These are phyloP conservation scores for Andricus curvator DNA, from an alignment of 2,888 invertebrate genomes.

Conservation along the genomic window DNA sequence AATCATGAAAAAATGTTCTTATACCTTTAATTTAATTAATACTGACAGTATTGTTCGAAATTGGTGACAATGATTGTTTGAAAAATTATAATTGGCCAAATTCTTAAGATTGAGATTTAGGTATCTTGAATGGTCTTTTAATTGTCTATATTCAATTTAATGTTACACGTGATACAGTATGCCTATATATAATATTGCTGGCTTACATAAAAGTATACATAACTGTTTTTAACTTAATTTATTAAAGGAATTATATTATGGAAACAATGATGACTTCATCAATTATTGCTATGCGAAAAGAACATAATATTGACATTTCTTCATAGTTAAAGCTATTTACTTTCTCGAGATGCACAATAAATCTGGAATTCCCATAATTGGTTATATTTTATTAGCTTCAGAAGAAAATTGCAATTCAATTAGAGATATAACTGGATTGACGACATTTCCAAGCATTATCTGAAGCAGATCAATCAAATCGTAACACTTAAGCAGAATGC, in stretches of 20 bases:
- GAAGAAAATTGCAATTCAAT: not conserved
- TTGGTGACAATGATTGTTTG: too few relatives aligned
- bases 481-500: conserved; percentile 15
- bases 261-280: not conserved
- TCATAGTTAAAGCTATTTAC: not conserved
- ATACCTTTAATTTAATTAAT: too few relatives aligned
- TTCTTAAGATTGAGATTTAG: too few relatives aligned
- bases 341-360: not conserved
- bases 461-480: conserved; percentile 12
- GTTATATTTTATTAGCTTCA: not conserved
- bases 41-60: too few relatives aligned
- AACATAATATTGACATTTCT: not conserved
- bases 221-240: too few relatives aligned
- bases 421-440: not conserved
- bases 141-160: too few relatives aligned
- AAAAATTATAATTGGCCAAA: too few relatives aligned
- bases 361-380: not conserved
- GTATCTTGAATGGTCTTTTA: too few relatives aligned
- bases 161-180: too few relatives aligned
- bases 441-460: not conserved
- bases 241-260: not conserved
- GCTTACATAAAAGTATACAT: too few relatives aligned
- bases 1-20: too few relatives aligned
- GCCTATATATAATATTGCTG: too few relatives aligned
- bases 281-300: not conserved